Evolutionary conservation across 2,113 vertebrate genomes (phyloP).

Genomic region (Rhea americana): DNA sequence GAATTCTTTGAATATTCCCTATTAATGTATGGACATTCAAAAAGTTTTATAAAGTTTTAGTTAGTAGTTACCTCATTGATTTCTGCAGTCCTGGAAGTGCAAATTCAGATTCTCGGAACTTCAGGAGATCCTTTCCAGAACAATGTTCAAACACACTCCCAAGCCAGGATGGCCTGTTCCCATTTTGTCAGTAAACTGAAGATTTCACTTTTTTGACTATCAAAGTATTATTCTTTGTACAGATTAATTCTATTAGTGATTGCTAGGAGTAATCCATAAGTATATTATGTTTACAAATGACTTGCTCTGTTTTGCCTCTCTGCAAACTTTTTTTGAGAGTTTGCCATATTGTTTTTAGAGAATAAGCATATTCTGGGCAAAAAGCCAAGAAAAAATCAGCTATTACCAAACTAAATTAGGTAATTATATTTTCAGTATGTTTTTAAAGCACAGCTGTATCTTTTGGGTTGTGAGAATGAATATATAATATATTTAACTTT

Average conservation of each 20-base stretch:
- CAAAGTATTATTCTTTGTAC: not conserved
- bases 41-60: not conserved
- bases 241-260: not conserved
- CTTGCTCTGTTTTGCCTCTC: not conserved
- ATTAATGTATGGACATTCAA: not conserved
- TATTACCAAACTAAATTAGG: conserved; percentile 48
- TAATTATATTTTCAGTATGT: conserved; percentile 34
- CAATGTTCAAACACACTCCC: not conserved
- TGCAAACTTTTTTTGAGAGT: not conserved
- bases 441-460: conserved; percentile 50
- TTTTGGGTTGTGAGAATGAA: conserved; percentile 34
- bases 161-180: not conserved
- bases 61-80: not conserved
- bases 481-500: conserved; percentile 27
- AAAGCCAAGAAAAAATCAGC: conserved; percentile 38
- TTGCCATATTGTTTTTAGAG: conserved; percentile 6
- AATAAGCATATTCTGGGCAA: conserved; percentile 48
- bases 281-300: not conserved
- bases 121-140: not conserved
- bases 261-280: not conserved
- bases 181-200: not conserved
- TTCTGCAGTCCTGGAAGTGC: not conserved
- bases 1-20: fast-evolving
- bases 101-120: not conserved
- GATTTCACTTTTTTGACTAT: not conserved